Conservation (phyloP, 2,797 vertebrate genomes). For the Acrossocheilus fasciatus region DNA sequence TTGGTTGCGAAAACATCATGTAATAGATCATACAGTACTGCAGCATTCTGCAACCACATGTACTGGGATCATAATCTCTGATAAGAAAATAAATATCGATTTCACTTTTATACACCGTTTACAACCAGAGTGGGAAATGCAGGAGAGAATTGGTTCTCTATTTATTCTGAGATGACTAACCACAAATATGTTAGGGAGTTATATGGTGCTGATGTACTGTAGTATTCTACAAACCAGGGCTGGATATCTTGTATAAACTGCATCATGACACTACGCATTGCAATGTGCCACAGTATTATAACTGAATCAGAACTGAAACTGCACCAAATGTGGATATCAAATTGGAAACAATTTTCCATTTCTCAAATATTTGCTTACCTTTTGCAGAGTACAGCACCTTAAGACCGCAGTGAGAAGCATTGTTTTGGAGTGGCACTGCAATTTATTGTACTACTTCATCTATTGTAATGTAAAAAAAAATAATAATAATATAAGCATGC, state of each 20-base stretch:
- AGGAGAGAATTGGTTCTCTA: neutral
- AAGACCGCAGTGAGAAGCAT: neutral
- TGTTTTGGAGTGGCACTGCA: neutral
- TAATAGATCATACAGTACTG: slow-evolving; percentile 29
- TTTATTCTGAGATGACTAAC: slow-evolving; percentile 11
- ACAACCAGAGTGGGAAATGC: slow-evolving; percentile 47
- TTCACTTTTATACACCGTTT: slow-evolving; percentile 71
- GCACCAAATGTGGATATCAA: neutral
- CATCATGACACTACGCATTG: neutral
- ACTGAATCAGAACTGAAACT: neutral
- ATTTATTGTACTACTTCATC: neutral
- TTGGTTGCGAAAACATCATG: slow-evolving; percentile 17
- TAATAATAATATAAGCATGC: neutral
- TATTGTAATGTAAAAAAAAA: neutral
- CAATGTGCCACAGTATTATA: neutral
- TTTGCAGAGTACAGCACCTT: neutral
- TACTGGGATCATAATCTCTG: slow-evolving; percentile 67
- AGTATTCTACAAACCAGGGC: neutral
- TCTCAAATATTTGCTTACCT: neutral
- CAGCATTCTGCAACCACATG: slow-evolving; percentile 70
- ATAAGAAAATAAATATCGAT: slow-evolving; percentile 80
- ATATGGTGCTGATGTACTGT: slow-evolving; percentile 1
- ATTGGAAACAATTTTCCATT: neutral
- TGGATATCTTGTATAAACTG: neutral
- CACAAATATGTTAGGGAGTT: neutral